These are phyloP conservation scores for Phalacrocorax aristotelis DNA, from an alignment of 2,113 vertebrate genomes.

Conservation along the genomic window DNA sequence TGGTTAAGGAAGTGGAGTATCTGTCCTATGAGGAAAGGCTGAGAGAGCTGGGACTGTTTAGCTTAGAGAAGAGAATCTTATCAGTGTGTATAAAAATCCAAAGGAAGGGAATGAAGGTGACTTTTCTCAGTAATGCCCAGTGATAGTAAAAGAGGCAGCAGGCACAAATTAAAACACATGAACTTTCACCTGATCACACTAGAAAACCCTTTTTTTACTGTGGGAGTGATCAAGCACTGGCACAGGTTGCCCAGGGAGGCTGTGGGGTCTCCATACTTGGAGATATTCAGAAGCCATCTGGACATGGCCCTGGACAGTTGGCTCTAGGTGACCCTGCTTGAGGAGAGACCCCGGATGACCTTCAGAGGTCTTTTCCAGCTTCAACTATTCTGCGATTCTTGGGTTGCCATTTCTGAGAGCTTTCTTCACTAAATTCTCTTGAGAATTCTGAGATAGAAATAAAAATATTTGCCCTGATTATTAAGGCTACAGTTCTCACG, in stretches of 20 bases:
- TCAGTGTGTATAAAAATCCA: neutral
- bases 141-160: neutral
- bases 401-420: neutral
- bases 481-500: neutral
- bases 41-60: neutral
- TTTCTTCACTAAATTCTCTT: neutral
- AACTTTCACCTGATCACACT: neutral
- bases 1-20: neutral
- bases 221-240: neutral
- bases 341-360: neutral
- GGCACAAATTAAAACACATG: neutral
- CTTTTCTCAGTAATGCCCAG: neutral
- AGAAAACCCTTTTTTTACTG: neutral
- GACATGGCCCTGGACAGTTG: neutral
- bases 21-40: neutral
- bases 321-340: neutral
- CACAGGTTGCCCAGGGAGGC: neutral
- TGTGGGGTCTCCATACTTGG: neutral
- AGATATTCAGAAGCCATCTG: neutral
- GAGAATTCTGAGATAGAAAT: neutral
- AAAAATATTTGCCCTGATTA: neutral
- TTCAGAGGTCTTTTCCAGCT: neutral
- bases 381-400: neutral
- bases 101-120: neutral
- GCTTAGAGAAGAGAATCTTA: neutral